These are phyloP conservation scores for Drosophila buzzatii DNA, from an alignment of 2,888 invertebrate genomes.

Conservation along the genomic window DNA sequence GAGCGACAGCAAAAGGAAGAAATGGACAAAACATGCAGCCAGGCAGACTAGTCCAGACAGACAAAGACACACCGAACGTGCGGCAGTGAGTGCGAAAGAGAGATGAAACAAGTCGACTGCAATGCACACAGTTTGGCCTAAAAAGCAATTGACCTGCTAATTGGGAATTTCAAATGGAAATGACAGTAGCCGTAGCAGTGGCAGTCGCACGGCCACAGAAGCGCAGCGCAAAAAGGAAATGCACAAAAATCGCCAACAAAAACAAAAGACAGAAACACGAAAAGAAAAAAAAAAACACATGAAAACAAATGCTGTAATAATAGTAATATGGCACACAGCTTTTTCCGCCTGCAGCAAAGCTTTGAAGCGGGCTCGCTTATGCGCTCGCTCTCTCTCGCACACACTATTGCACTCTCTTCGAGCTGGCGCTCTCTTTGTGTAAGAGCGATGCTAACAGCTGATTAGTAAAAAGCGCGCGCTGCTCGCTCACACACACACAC, in stretches of 20 bases:
- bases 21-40: constrained; percentile 24
- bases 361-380: constrained; percentile 11
- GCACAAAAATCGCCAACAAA: constrained; percentile 47
- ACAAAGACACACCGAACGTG: constrained; percentile 3
- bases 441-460: constrained; percentile 64
- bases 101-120: constrained; percentile 56
- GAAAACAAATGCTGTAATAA: constrained; percentile 60
- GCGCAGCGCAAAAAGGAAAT: constrained; percentile 63
- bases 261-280: constrained; percentile 28
- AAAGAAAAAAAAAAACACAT: constrained; percentile 4
- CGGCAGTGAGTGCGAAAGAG: not conserved
- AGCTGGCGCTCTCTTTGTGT: not conserved
- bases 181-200: constrained; percentile 49
- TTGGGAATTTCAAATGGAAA: constrained; percentile 73
- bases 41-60: constrained; percentile 30
- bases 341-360: constrained; percentile 58
- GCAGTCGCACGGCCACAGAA: constrained; percentile 37
- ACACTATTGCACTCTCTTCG: constrained; percentile 5
- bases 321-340: constrained; percentile 64
- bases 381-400: too few relatives aligned
- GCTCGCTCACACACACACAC: constrained; percentile 29
- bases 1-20: constrained; percentile 29
- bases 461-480: constrained; percentile 68
- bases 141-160: constrained; percentile 82
- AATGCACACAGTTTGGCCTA: constrained; percentile 78